Percentiles rank a stretch among this genome's conserved stretches.
Evolutionary conservation across 2,797 vertebrate genomes (phyloP).

Genomic region (Smutsia temminckii): DNA sequence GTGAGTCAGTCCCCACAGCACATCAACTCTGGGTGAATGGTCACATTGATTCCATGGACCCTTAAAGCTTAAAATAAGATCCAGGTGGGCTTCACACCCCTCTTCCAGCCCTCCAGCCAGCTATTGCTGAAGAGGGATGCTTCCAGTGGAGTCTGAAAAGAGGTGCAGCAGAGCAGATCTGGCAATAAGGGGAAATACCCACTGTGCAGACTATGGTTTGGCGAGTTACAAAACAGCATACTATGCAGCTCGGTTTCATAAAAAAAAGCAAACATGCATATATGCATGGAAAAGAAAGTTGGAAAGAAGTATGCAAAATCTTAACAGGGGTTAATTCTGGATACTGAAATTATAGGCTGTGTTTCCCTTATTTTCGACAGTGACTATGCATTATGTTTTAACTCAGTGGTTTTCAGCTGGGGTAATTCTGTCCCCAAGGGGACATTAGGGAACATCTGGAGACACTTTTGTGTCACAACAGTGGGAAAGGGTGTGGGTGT

Average conservation of each 20-base stretch:
- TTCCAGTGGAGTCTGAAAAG: neutral
- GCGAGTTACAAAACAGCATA: neutral
- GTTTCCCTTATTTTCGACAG: neutral
- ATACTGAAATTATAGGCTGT: neutral
- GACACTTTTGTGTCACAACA: neutral
- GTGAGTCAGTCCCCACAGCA: neutral
- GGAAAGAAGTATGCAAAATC: neutral
- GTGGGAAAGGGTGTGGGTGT: fast-evolving
- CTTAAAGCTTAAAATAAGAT: neutral
- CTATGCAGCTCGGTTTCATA: neutral
- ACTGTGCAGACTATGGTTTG: too few species aligned
- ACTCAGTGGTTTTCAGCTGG: neutral
- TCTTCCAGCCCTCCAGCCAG: neutral
- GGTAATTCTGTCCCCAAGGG: neutral
- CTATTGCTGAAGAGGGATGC: neutral
- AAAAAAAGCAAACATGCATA: neutral
- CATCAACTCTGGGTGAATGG: too few species aligned
- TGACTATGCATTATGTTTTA: neutral
- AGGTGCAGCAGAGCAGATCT: neutral
- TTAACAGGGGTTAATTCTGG: neutral
- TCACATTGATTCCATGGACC: too few species aligned
- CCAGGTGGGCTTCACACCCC: neutral
- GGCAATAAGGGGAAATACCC: fast-evolving
- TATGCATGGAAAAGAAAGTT: neutral
- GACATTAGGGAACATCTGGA: neutral